Evolutionary conservation across 1,140 invertebrate genomes (phyloP).

Genomic region (Ericerus pela): DNA sequence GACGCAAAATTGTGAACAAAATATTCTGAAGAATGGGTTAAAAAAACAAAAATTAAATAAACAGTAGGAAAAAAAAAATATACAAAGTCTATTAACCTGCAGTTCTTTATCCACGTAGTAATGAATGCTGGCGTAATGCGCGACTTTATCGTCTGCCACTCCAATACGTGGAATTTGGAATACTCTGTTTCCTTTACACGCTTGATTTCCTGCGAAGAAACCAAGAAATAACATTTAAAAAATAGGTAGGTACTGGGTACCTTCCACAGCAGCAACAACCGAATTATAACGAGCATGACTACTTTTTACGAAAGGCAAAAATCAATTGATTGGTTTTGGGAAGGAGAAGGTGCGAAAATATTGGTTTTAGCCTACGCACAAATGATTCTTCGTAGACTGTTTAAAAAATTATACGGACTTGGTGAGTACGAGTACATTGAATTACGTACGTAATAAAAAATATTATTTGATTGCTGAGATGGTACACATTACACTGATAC

Average conservation of each 20-base stretch:
- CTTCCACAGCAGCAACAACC: too few relatives aligned
- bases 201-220: conserved; percentile 42
- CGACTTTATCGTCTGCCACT: conserved; percentile 74
- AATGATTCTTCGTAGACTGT: too few relatives aligned
- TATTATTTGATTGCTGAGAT: too few relatives aligned
- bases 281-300: too few relatives aligned
- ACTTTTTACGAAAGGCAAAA: too few relatives aligned
- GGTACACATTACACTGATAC: too few relatives aligned
- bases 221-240: background rate
- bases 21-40: background rate
- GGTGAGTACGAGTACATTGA: too few relatives aligned
- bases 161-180: conserved; percentile 69
- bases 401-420: too few relatives aligned
- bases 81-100: conserved; percentile 37
- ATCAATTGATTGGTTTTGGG: too few relatives aligned
- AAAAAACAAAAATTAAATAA: background rate
- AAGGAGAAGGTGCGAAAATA: too few relatives aligned
- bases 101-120: conserved; percentile 89
- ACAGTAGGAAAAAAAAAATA: background rate
- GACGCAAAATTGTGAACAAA: background rate
- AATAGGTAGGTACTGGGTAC: background rate
- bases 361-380: too few relatives aligned
- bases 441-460: too few relatives aligned
- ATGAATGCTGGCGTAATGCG: conserved; percentile 76
- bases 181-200: conserved; percentile 59